These are phyloP conservation scores for Tinea trinotella DNA, from an alignment of 2,888 invertebrate species.

Conservation along the genomic window DNA sequence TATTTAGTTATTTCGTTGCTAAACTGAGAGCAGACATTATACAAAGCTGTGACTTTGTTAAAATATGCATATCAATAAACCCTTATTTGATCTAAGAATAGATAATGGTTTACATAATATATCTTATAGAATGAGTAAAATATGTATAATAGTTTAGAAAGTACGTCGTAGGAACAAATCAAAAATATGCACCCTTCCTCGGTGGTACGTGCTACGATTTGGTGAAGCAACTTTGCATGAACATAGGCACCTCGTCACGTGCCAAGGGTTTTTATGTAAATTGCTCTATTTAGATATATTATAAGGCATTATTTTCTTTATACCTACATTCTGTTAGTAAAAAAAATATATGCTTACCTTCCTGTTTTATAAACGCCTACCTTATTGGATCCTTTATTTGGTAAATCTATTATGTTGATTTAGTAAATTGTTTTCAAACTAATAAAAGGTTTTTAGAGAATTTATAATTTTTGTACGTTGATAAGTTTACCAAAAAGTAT, in stretches of 20 bases:
- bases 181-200: slow-evolving; percentile 70
- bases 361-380: background rate
- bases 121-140: too few relatives aligned
- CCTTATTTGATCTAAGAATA: too few relatives aligned
- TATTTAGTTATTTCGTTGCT: background rate
- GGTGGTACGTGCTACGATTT: slow-evolving; percentile 59
- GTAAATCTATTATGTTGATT: too few relatives aligned
- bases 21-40: background rate
- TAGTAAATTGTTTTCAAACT: too few relatives aligned
- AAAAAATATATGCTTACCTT: background rate
- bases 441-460: too few relatives aligned
- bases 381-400: background rate
- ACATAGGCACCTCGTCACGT: slow-evolving; percentile 57
- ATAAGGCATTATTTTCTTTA: slow-evolving; percentile 19
- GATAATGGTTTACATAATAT: too few relatives aligned
- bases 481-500: too few relatives aligned
- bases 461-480: too few relatives aligned
- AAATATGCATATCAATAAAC: too few relatives aligned
- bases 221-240: slow-evolving; percentile 58
- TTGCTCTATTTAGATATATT: slow-evolving; percentile 63
- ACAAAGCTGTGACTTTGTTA: background rate
- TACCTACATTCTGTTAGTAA: background rate
- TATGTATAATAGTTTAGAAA: slow-evolving; percentile 33
- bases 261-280: slow-evolving; percentile 69
- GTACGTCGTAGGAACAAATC: slow-evolving; percentile 65